Evolutionary conservation across 2,113 vertebrate species (phyloP), one percentile per base, ranked within the genome.

Genomic region (Poecilia latipinna): DNA sequence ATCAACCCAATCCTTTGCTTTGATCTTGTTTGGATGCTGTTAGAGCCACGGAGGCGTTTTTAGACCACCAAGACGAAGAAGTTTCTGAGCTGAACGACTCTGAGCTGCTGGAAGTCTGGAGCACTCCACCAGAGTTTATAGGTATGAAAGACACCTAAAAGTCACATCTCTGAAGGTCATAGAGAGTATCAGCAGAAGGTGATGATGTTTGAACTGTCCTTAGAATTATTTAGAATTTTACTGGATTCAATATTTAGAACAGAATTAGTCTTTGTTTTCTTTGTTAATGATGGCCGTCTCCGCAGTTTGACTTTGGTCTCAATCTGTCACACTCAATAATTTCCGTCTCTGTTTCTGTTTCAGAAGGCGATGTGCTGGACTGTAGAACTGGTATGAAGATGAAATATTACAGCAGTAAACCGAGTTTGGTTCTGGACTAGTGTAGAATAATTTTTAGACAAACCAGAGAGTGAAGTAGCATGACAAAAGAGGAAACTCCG

Each of bases 91-190:
- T 82, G 26, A 79, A 44, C 0, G 79, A 90, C 78, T 82, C 69
- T 0, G 63, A 24, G 2, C 1, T 94, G 44, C 0, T 82, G 84
- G 91, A 92, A 2, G 24, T 88, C 7, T 91, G 86, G 84, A 24
- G 62, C 61, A 92, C 92, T 15, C 91, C 91, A 0, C 89, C 89
- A 2, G 79, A 93, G 61, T 75, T 12, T 63, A 15, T 37, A 2
- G 85, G 89, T 90, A 78, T 0, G 67, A 48, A 32, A 17, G 24
- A 19, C 5, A 0, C 19, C 8, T 44, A 7, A 12, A 62, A 13
- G 4, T 29, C 13, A 2, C 35, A 37, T 37, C 35, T 37, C 13
- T 15, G 28, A 12, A 62, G 28, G 11, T 29, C 28, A 6, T 17
- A 13, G 28, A 12, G 26, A 12, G 3, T 17, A 4, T 10, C 44